Evolutionary conservation across 2,113 vertebrate genomes (phyloP), one percentile per base, ranked within the genome.

Genomic region (Hydropotes inermis): DNA sequence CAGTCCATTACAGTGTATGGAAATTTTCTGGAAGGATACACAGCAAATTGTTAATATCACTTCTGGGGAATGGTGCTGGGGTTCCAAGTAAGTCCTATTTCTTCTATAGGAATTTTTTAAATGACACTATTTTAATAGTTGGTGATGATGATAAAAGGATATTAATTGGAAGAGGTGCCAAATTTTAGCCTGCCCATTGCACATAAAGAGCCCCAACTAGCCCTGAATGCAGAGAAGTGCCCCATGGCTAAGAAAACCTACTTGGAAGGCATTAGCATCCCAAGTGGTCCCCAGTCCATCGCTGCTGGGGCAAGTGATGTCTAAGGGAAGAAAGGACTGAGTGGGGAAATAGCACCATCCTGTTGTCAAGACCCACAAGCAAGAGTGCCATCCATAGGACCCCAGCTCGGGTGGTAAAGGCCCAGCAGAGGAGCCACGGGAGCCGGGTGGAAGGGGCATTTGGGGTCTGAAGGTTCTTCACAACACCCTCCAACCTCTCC

Each of bases 61-160:
- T 50, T 92, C 52, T 21, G 52, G 13, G 28, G 28, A 39, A 47
- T 33, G 52, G 36, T 39, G 30, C 15, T 81, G 45, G 33, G 28
- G 50, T 54, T 70, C 11, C 45, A 60, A 60, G 23, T 21, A 30
- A 55, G 36, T 43, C 8, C 27, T 87, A 9, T 27, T 61, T 82
- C 79, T 67, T 83, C 64, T 74, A 74, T 21, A 74, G 36, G 36
- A 25, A 25, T 39, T 13, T 74, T 74, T 74, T 1, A 39, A 74
- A 74, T 67, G 58, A 36, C 50, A 55, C 36, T 43, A 30, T 67
- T 88, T 96, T 88, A 55, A 90, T 82, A 97, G 52, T 36, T 70
- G 64, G 64, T 74, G 21, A 19, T 28, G 27, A 74, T 81, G 57
- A 55, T 23, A 27, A 54, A 39, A 82, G 86, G 36, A 74, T 25